Conservation (phyloP, 1,140 invertebrate species). For the Venturia canescens region DNA sequence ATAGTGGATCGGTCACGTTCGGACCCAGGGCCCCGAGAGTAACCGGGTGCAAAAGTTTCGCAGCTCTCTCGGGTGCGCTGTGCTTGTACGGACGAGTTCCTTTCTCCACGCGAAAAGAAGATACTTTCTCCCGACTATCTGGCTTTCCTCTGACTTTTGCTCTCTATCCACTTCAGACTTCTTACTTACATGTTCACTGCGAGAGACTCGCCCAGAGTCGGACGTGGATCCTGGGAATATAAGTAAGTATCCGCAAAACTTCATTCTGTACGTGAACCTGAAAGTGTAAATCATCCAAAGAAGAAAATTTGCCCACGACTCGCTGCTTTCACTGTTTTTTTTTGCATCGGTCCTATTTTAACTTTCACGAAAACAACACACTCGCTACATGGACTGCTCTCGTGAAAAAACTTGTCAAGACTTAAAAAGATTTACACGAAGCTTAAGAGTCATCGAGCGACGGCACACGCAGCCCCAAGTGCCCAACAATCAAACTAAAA, state of each 20-base stretch:
- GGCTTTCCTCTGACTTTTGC: constrained; percentile 31
- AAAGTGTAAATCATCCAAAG: constrained; percentile 36
- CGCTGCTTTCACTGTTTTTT: not conserved
- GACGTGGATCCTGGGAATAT: constrained; percentile 41
- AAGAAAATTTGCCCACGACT: constrained; percentile 33
- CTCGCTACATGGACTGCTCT: not conserved
- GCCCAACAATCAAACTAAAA: too few relatives aligned
- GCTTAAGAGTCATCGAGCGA: too few relatives aligned
- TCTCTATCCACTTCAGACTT: constrained; percentile 18
- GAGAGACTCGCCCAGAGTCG: not conserved
- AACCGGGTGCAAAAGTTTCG: constrained; percentile 67
- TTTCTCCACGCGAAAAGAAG: constrained; percentile 41
- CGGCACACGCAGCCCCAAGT: too few relatives aligned
- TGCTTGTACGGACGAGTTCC: constrained; percentile 56
- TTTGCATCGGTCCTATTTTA: not conserved
- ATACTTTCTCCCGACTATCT: constrained; percentile 9
- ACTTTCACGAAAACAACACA: constrained; percentile 23
- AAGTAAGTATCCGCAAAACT: constrained; percentile 43
- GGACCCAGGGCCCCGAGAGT: constrained; percentile 59
- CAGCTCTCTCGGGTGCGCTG: constrained; percentile 29
- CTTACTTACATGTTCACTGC: constrained; percentile 7
- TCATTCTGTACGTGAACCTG: constrained; percentile 15
- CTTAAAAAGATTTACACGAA: not conserved
- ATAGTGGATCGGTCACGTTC: constrained; percentile 75
- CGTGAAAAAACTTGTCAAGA: not conserved